phyloP scores from a whole-genome alignment of 2,888 invertebrate species.

The Xylota sylvarum region DNA sequence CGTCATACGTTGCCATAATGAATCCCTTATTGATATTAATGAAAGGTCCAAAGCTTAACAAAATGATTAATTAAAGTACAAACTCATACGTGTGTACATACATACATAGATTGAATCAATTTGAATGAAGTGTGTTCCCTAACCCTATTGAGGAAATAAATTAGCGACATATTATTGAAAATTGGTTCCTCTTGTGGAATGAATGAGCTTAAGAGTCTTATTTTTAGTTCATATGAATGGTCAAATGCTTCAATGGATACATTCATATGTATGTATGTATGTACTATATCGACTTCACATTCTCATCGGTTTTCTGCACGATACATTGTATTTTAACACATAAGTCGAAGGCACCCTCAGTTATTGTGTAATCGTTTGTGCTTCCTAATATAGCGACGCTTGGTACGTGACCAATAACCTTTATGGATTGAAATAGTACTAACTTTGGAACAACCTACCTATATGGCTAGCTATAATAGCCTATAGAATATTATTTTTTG shows the following conservation, averaged over 20 bases:
- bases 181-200: not conserved
- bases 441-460: not conserved
- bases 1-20: too few species aligned
- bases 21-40: too few species aligned
- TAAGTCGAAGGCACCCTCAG: not conserved
- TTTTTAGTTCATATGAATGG: not conserved
- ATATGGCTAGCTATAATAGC: not conserved
- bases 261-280: too few species aligned
- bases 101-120: too few species aligned
- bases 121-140: too few species aligned
- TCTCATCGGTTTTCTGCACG: too few species aligned
- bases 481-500: not conserved
- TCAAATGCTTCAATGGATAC: not conserved
- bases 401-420: conserved; percentile 33
- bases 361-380: conserved; percentile 14
- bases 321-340: not conserved
- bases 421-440: not conserved
- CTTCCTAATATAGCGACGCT: not conserved
- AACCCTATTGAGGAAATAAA: too few species aligned
- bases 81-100: too few species aligned
- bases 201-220: not conserved
- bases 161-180: too few species aligned
- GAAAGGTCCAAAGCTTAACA: too few species aligned
- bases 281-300: too few species aligned
- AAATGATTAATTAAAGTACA: too few species aligned